Evolutionary conservation across 2,113 vertebrate species (phyloP), one percentile per base, ranked within the genome.

Genomic region (Corvus hawaiiensis): DNA sequence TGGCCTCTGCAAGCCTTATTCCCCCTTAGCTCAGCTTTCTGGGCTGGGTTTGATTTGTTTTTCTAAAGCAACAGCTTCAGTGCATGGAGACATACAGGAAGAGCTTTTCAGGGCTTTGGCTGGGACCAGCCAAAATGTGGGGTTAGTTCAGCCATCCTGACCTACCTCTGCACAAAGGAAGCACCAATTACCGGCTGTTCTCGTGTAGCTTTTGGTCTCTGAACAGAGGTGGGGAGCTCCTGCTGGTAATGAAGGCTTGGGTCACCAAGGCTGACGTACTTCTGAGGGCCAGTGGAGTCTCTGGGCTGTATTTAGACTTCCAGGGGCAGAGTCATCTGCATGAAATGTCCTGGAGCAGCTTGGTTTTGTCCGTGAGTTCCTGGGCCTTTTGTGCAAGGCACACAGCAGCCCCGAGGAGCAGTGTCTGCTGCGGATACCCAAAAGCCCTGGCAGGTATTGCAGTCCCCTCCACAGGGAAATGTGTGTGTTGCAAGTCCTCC

Each of bases 221-320:
- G 44, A 49, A 16, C 44, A 27, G 84, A 61, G 49, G 22, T 54
- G 74, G 32, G 61, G 77, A 84, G 62, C 79, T 90, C 85, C 78
- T 93, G 88, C 90, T 88, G 95, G 49, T 79, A 39, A 61, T 21
- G 87, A 94, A 73, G 71, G 14, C 71, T 85, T 0, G 0, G 58
- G 85, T 95, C 90, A 56, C 64, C 0, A 0, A 64, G 56, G 52
- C 77, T 89, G 68, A 84, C 1, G 1, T 93, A 90, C n/a, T 90
- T 93, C 90, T 88, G 79, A 90, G 48, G 79, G 63, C 19, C 67
- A 41, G 44, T 69, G 16, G 35, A 88, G 66, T 76, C 82, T 83
- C n/a, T 26, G 75, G 49, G 78, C 54, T 83, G 83, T 68, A 85
- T 94, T 94, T 94, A 94, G 90, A 54, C n/a, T 52, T 90, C 23